Evolutionary conservation across 2,888 invertebrate species (phyloP).

Genomic region (Coelinius sp.): DNA sequence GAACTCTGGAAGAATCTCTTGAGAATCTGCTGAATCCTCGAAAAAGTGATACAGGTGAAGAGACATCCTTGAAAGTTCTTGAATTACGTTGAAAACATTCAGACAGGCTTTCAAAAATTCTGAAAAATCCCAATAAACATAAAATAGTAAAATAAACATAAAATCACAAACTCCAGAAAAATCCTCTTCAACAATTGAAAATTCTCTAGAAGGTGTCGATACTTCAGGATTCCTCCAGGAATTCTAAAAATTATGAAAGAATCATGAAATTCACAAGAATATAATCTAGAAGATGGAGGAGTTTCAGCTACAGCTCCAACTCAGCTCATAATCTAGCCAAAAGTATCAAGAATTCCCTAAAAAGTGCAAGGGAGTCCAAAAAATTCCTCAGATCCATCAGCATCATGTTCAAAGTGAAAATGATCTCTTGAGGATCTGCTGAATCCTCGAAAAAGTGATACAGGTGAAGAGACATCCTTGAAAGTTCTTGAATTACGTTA

Average conservation of each 20-base stretch:
- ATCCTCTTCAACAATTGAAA: neutral
- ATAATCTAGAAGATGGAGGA: neutral
- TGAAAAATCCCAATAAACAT: too few relatives aligned
- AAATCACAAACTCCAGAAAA: too few relatives aligned
- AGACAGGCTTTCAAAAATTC: neutral
- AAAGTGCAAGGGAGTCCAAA: neutral
- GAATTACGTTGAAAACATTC: neutral
- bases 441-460: neutral
- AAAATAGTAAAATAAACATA: too few relatives aligned
- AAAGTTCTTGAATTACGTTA: neutral
- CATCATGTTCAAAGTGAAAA: too few relatives aligned
- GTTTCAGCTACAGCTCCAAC: neutral
- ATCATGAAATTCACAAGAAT: neutral
- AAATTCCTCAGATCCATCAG: neutral
- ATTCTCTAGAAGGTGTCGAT: neutral
- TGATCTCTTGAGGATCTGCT: neutral
- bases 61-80: neutral
- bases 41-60: neutral
- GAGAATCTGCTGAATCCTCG: neutral
- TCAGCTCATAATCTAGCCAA: neutral
- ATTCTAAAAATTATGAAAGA: neutral
- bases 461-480: neutral
- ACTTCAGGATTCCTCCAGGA: neutral
- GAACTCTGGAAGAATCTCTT: neutral
- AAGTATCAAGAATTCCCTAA: neutral